Conservation (phyloP, 2,888 invertebrate genomes). For the Coenonympha glycerion region DNA sequence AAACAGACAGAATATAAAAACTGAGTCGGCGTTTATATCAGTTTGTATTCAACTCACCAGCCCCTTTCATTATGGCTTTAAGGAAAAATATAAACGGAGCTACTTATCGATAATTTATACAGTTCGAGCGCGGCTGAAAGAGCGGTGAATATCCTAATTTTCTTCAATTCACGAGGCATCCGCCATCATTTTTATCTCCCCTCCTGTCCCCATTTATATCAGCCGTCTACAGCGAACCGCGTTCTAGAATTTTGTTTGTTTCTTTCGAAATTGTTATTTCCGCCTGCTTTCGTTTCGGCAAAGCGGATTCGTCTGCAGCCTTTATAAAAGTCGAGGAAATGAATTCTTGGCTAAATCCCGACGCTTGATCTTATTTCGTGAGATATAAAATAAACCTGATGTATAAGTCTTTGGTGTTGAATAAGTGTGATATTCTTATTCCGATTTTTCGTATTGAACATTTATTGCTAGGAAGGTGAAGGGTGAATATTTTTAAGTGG, state of each 20-base stretch:
- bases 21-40: background rate
- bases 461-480: too few species aligned
- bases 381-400: constrained; percentile 49
- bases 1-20: background rate
- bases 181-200: constrained; percentile 74
- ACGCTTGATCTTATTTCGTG: constrained; percentile 57
- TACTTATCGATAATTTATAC: constrained; percentile 61
- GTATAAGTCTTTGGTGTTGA: constrained; percentile 23
- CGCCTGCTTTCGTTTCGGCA: constrained; percentile 66
- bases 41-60: constrained; percentile 6
- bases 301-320: constrained; percentile 62
- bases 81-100: constrained; percentile 27
- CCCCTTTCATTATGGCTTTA: constrained; percentile 1
- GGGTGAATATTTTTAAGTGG: too few species aligned
- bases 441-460: background rate
- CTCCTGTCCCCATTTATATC: constrained; percentile 70
- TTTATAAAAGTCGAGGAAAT: constrained; percentile 67
- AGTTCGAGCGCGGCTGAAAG: constrained; percentile 49
- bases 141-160: constrained; percentile 71
- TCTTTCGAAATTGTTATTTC: constrained; percentile 73
- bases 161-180: constrained; percentile 67
- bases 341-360: constrained; percentile 54
- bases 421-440: constrained; percentile 8
- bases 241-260: constrained; percentile 71
- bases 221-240: constrained; percentile 59